These are phyloP conservation scores for Drosophila pachea DNA, from an alignment of 1,140 invertebrate species.

Conservation along the genomic window DNA sequence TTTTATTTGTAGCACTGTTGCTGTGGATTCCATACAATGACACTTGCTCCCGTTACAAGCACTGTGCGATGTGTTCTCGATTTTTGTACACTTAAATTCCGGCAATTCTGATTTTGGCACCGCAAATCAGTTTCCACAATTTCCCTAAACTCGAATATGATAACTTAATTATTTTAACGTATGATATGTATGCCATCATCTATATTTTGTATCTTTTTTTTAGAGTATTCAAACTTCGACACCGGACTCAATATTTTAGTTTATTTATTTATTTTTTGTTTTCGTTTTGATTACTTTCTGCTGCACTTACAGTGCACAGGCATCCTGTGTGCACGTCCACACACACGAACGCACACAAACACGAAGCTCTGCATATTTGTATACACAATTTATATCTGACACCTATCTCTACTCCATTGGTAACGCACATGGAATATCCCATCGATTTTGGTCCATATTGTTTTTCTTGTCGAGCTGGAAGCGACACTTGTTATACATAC, in stretches of 20 bases:
- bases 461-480: slow-evolving; percentile 52
- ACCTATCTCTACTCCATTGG: slow-evolving; percentile 20
- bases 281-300: slow-evolving; percentile 36
- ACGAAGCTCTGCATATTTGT: not conserved
- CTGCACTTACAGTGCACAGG: slow-evolving; percentile 39
- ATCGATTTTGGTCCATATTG: slow-evolving; percentile 69
- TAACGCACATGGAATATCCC: slow-evolving; percentile 49
- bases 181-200: not conserved
- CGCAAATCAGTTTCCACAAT: not conserved
- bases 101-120: not conserved
- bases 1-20: slow-evolving; percentile 24
- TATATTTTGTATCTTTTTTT: not conserved
- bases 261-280: slow-evolving; percentile 9
- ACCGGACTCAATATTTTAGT: not conserved
- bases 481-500: slow-evolving; percentile 47
- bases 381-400: slow-evolving; percentile 38
- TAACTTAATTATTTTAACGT: too few relatives aligned
- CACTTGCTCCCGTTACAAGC: slow-evolving; percentile 40
- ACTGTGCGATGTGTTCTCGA: slow-evolving; percentile 4
- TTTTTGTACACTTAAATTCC: not conserved
- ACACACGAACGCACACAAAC: not conserved
- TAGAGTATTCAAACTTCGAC: not conserved
- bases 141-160: too few relatives aligned
- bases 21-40: slow-evolving; percentile 38
- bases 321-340: slow-evolving; percentile 4